A percentile compares a stretch with the other conserved stretches of the same genome.
Evolutionary conservation across 2,797 vertebrate genomes (phyloP).

Genomic region (Micromesistius poutassou): DNA sequence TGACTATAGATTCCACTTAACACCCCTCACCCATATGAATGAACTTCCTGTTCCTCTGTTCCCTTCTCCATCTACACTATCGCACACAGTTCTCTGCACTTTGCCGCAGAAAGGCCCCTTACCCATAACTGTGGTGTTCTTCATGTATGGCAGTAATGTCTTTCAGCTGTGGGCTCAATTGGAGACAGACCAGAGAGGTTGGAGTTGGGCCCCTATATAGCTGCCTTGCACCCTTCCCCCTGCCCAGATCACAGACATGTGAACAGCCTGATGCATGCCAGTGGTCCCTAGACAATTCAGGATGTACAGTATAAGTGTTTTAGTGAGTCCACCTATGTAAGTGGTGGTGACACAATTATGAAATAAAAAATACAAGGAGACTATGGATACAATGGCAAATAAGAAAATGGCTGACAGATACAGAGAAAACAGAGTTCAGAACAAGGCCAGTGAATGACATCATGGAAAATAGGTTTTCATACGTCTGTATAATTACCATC

Average conservation of each 20-base stretch:
- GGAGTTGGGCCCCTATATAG: neutral
- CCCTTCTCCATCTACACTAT: neutral
- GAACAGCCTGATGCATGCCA: neutral
- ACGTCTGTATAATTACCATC: slow-evolving; percentile 50
- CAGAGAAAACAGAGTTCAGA: slow-evolving; percentile 34
- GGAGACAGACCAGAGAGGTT: slow-evolving; percentile 16
- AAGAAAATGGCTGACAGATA: slow-evolving; percentile 16
- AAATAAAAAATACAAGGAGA: neutral
- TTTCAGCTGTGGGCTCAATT: slow-evolving; percentile 52
- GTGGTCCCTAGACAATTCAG: neutral
- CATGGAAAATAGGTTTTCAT: slow-evolving; percentile 42
- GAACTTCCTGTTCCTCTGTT: neutral
- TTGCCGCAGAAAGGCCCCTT: neutral
- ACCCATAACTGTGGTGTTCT: slow-evolving; percentile 8
- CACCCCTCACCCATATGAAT: neutral
- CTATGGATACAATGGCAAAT: neutral
- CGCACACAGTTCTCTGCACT: too few species aligned
- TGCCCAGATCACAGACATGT: neutral
- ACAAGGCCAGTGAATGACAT: slow-evolving; percentile 40
- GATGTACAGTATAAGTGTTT: neutral
- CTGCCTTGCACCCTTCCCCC: neutral
- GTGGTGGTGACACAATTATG: neutral
- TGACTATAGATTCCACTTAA: neutral
- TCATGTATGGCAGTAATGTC: slow-evolving; percentile 42
- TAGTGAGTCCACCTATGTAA: neutral